phyloP scores from a whole-genome alignment of 2,113 vertebrate species.

The Gadus macrocephalus region DNA sequence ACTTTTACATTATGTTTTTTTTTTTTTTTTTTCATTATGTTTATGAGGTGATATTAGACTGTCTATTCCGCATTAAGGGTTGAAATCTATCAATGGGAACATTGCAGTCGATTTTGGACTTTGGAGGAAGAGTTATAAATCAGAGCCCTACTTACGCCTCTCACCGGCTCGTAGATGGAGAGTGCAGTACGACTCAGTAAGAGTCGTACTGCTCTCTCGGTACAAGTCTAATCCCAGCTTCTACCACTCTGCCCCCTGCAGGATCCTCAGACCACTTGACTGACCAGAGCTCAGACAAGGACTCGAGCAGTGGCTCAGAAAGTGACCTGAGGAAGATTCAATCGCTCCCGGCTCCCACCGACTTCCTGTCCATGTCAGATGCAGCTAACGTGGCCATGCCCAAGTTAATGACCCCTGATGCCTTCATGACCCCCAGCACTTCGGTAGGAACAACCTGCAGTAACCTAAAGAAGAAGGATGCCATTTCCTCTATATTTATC shows the following conservation, averaged over 20 bases:
- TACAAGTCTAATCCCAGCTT: neutral
- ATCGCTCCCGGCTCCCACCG: slow-evolving; percentile 82
- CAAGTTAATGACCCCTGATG: slow-evolving; percentile 97
- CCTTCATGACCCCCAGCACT: slow-evolving; percentile 93
- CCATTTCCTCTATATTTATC: too few species aligned
- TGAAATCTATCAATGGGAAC: too few species aligned
- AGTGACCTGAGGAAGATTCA: slow-evolving; percentile 83
- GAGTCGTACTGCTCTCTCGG: neutral
- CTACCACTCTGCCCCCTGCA: slow-evolving; percentile 43
- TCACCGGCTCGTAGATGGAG: too few species aligned
- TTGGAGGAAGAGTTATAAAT: too few species aligned
- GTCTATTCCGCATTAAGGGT: too few species aligned
- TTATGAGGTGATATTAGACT: neutral
- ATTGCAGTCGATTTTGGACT: too few species aligned
- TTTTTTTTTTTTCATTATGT: too few species aligned
- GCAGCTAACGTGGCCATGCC: slow-evolving; percentile 75
- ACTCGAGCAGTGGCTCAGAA: slow-evolving; percentile 80
- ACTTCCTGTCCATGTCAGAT: slow-evolving; percentile 78
- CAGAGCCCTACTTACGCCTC: too few species aligned
- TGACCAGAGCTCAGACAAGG: slow-evolving; percentile 83
- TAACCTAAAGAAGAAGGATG: neutral
- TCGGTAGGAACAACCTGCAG: slow-evolving; percentile 71
- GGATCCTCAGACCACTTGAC: slow-evolving; percentile 83
- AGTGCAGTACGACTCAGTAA: too few species aligned
- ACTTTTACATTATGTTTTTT: too few species aligned